Evolutionary conservation across 2,888 invertebrate species (phyloP).

Genomic region (Perdita meconis): DNA sequence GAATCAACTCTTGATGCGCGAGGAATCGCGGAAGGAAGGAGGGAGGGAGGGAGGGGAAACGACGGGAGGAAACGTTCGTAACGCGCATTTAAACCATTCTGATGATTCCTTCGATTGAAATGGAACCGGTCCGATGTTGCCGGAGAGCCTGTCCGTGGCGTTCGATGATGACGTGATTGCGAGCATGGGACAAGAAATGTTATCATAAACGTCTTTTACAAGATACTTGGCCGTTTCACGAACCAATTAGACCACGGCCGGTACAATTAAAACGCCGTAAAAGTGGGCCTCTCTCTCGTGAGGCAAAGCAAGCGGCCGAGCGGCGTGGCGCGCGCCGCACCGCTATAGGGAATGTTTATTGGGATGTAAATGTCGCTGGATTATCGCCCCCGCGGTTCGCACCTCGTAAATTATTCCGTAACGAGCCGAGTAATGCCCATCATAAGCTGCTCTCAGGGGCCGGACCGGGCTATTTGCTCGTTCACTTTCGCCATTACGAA

Average conservation of each 20-base stretch:
- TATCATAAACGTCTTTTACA: conserved; percentile 80
- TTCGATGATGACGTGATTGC: conserved; percentile 42
- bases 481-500: conserved; percentile 72
- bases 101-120: conserved; percentile 35
- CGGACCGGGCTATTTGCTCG: conserved; percentile 76
- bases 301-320: conserved; percentile 42
- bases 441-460: conserved; percentile 81
- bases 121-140: conserved; percentile 44
- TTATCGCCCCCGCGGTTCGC: conserved; percentile 84
- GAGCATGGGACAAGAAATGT: conserved; percentile 59
- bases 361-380: conserved; percentile 84
- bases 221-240: conserved; percentile 78
- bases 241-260: conserved; percentile 79
- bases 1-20: conserved; percentile 34
- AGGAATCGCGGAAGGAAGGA: background rate
- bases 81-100: conserved; percentile 10
- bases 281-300: conserved; percentile 70
- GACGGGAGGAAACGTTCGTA: background rate
- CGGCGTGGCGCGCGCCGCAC: conserved; percentile 65
- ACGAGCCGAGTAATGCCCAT: conserved; percentile 84
- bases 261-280: conserved; percentile 83
- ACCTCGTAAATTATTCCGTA: conserved; percentile 84
- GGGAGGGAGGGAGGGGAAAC: background rate
- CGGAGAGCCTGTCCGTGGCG: conserved; percentile 15
- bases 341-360: conserved; percentile 81